Percentiles rank a stretch among this genome's conserved stretches.
Conservation (phyloP, 2,113 vertebrate species). For the Orientallactaga bullata region DNA sequence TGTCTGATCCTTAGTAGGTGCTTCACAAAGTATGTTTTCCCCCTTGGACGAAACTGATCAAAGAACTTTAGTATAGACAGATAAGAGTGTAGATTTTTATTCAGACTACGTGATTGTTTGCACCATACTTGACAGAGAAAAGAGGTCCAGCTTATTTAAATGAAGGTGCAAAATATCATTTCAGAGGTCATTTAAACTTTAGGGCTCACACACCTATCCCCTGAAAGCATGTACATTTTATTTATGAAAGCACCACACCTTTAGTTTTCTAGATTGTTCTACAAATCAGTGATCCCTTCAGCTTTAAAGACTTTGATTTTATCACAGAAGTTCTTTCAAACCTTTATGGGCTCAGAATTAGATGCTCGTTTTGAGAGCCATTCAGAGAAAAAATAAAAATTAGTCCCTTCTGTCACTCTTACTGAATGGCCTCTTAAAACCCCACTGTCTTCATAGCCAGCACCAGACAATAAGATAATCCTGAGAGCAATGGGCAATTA, state of each 20-base stretch:
- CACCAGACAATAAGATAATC: constrained; percentile 80
- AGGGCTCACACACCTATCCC: neutral
- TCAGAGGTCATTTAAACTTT: constrained; percentile 33
- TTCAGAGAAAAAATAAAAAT: constrained; percentile 76
- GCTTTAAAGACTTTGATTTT: constrained; percentile 60
- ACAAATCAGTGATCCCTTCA: constrained; percentile 2
- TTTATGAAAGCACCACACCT: neutral
- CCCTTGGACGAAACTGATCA: neutral
- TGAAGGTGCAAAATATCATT: constrained; percentile 23
- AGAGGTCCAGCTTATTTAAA: neutral
- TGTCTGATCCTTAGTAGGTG: neutral
- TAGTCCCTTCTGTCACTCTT: constrained; percentile 62
- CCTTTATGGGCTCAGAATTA: constrained; percentile 55
- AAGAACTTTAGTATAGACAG: neutral
- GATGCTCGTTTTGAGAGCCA: constrained; percentile 43
- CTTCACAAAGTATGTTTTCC: neutral
- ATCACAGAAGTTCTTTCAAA: constrained; percentile 63
- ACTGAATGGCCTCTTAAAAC: constrained; percentile 74
- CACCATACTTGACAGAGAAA: neutral
- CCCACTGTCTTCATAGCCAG: constrained; percentile 64
- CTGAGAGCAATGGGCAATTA: constrained; percentile 76
- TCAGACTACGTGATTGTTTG: neutral
- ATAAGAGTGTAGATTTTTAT: neutral
- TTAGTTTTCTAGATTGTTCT: constrained; percentile 29
- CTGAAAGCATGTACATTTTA: neutral